Conservation (phyloP, 2,113 vertebrate genomes). For the Rhineura floridana region DNA sequence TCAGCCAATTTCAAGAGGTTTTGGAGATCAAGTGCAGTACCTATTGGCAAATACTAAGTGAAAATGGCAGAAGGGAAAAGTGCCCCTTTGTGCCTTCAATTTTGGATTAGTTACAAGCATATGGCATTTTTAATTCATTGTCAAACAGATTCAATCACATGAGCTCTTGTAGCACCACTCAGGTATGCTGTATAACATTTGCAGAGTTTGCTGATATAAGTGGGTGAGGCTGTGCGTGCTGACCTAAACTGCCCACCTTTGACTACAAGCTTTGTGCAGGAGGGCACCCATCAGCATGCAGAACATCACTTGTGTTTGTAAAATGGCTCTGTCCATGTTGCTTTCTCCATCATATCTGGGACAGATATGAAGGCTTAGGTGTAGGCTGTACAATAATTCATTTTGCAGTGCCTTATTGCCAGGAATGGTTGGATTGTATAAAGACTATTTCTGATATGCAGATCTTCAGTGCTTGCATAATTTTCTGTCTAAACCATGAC, state of each 20-base stretch:
- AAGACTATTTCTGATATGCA: not conserved
- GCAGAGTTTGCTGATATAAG: not conserved
- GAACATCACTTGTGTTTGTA: not conserved
- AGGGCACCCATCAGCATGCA: not conserved
- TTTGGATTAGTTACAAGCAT: slow-evolving; percentile 19
- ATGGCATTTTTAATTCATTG: not conserved
- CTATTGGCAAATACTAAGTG: not conserved
- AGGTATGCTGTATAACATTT: not conserved
- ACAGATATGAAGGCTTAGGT: not conserved
- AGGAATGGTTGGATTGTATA: not conserved
- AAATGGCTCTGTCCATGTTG: not conserved
- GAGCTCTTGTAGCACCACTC: not conserved
- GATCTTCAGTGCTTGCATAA: not conserved
- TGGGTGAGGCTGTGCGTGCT: not conserved
- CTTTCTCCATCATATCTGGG: not conserved
- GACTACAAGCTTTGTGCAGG: not conserved
- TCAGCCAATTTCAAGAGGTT: not conserved
- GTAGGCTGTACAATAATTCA: not conserved
- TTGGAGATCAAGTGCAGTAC: not conserved
- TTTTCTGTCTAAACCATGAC: not conserved
- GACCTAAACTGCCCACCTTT: not conserved
- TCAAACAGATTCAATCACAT: no score
- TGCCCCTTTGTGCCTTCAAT: not conserved
- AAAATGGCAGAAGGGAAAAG: not conserved
- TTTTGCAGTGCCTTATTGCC: not conserved